phyloP scores from a whole-genome alignment of 2,797 vertebrate species.

The Leucoraja ocellata region DNA sequence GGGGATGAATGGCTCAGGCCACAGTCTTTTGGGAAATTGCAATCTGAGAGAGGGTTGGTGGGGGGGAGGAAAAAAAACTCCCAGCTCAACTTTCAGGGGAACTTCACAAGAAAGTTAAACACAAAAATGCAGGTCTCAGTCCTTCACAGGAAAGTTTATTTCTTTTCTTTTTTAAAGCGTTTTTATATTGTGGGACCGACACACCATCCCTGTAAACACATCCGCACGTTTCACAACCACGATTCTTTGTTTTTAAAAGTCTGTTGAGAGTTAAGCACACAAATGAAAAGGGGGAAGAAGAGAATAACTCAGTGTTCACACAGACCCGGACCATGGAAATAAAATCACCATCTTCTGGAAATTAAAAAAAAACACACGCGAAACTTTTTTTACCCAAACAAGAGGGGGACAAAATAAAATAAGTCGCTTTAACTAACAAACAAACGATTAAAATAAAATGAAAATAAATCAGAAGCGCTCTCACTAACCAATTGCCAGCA shows the following conservation, averaged over 20 bases:
- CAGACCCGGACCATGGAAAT: background rate
- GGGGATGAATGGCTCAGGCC: background rate
- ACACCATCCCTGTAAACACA: too few relatives aligned
- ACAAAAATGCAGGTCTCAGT: too few relatives aligned
- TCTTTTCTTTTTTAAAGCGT: too few relatives aligned
- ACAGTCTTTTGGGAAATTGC: background rate
- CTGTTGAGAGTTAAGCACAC: too few relatives aligned
- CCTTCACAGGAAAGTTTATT: too few relatives aligned
- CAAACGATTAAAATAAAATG: background rate
- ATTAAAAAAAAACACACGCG: background rate
- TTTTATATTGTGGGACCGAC: background rate
- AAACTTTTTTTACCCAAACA: background rate
- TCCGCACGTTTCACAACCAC: too few relatives aligned
- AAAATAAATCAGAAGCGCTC: background rate
- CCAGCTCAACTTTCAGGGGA: background rate
- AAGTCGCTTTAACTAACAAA: background rate
- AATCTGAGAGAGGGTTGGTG: background rate
- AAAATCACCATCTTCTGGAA: background rate
- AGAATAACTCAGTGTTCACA: background rate
- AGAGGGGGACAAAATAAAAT: background rate
- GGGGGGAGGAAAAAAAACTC: background rate
- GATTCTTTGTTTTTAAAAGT: too few relatives aligned
- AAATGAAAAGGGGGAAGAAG: background rate
- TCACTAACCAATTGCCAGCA: constrained; percentile 4
- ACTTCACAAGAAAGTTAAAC: too few relatives aligned